Percentiles rank a stretch among this genome's conserved stretches.
These are phyloP conservation scores for Coelopa frigida DNA, from an alignment of 1,140 invertebrate genomes.

Conservation along the genomic window DNA sequence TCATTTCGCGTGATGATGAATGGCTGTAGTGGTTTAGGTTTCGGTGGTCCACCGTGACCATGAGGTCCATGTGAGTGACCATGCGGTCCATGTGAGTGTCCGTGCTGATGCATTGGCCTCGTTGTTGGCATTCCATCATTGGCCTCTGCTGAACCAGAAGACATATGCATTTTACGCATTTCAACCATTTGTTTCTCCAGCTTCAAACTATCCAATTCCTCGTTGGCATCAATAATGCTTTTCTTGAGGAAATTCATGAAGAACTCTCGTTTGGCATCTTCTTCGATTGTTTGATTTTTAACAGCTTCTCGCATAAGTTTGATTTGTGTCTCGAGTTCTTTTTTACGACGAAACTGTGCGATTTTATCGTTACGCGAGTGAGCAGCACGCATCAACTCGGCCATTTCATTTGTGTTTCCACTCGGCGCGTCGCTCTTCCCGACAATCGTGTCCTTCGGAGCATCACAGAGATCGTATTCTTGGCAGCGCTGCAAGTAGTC, in stretches of 20 bases:
- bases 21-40: conserved; percentile 63
- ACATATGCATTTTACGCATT: conserved; percentile 47
- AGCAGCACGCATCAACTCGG: conserved; percentile 44
- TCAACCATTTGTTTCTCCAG: conserved; percentile 67
- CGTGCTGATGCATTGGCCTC: not conserved
- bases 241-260: conserved; percentile 70
- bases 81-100: conserved; percentile 16
- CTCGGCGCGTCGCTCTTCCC: not conserved
- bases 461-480: conserved; percentile 65
- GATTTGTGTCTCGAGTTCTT: conserved; percentile 68
- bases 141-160: conserved; percentile 13
- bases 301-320: conserved; percentile 56
- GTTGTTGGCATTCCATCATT: not conserved
- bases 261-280: conserved; percentile 75
- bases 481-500: conserved; percentile 76
- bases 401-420: conserved; percentile 26
- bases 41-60: conserved; percentile 15
- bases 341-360: conserved; percentile 68
- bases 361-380: conserved; percentile 65
- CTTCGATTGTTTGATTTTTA: conserved; percentile 60
- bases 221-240: conserved; percentile 65
- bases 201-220: conserved; percentile 68
- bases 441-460: conserved; percentile 8
- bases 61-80: conserved; percentile 20
- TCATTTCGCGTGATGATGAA: conserved; percentile 89